Percentiles rank a stretch among this genome's conserved stretches.
phyloP scores from a whole-genome alignment of 1,140 invertebrate genomes.

The Achatina immaculata region DNA sequence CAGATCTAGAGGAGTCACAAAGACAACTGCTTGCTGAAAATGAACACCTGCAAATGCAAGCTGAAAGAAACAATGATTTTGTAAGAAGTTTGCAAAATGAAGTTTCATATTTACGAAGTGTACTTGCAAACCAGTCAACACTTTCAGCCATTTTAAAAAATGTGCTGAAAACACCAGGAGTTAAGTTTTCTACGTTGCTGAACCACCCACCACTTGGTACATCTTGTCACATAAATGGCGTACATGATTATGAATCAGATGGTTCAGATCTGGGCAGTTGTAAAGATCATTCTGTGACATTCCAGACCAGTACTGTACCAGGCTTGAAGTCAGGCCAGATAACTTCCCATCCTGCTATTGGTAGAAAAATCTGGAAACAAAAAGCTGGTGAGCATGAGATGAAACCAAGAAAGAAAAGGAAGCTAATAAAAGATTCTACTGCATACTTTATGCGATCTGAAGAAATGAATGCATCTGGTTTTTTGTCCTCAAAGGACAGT shows the following conservation, averaged over 20 bases:
- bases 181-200: constrained; percentile 38
- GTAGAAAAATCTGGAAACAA: background rate
- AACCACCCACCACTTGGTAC: background rate
- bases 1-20: constrained; percentile 45
- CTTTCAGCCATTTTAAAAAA: constrained; percentile 49
- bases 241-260: background rate
- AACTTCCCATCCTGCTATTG: too few relatives aligned
- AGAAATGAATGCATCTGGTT: background rate
- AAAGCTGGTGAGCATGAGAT: constrained; percentile 2
- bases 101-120: constrained; percentile 49
- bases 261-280: background rate
- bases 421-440: too few relatives aligned
- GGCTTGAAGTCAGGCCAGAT: background rate
- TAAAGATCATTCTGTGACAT: background rate
- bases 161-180: constrained; percentile 46
- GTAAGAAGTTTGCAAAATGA: constrained; percentile 42
- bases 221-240: background rate
- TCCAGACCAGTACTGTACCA: background rate
- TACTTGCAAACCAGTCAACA: constrained; percentile 50
- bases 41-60: constrained; percentile 36
- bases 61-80: background rate
- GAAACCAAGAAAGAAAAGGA: background rate
- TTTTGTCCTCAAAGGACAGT: background rate
- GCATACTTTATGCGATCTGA: background rate
- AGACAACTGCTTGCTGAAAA: constrained; percentile 44